A percentile compares a stretch with the other conserved stretches of the same genome.
These are phyloP conservation scores for Sebastes kiyomatsui DNA, from an alignment of 2,797 vertebrate genomes.

Conservation along the genomic window DNA sequence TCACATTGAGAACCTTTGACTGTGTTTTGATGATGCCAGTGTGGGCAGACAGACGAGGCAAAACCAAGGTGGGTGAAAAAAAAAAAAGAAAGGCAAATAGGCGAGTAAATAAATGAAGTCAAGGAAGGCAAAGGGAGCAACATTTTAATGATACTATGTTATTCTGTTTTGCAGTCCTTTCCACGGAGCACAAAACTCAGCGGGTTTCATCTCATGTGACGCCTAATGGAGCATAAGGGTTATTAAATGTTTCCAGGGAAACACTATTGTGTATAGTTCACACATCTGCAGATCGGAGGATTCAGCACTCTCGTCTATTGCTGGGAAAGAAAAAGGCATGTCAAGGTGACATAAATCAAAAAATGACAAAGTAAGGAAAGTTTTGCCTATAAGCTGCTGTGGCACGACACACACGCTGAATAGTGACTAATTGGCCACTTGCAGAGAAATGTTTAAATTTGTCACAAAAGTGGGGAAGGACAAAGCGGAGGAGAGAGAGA, in stretches of 20 bases:
- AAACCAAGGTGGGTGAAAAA: slow-evolving; percentile 54
- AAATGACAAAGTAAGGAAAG: slow-evolving; percentile 43
- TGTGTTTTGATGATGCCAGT: slow-evolving; percentile 74
- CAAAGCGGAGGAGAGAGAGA: slow-evolving; percentile 57
- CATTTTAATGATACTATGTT: slow-evolving; percentile 80
- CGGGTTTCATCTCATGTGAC: slow-evolving; percentile 77
- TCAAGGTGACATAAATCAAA: slow-evolving; percentile 72
- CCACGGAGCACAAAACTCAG: slow-evolving; percentile 50
- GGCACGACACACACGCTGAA: slow-evolving; percentile 50
- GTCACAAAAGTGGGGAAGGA: slow-evolving; percentile 60
- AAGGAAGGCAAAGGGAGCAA: slow-evolving; percentile 47
- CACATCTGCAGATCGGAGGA: slow-evolving; percentile 67
- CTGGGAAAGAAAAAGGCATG: slow-evolving; percentile 60
- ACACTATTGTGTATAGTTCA: slow-evolving; percentile 57
- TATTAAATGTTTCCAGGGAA: slow-evolving; percentile 77
- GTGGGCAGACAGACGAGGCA: slow-evolving; percentile 64
- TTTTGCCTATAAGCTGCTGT: slow-evolving; percentile 57
- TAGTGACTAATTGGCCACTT: slow-evolving; percentile 72
- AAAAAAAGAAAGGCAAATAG: slow-evolving; percentile 58
- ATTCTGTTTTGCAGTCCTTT: slow-evolving; percentile 65
- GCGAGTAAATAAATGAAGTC: slow-evolving; percentile 75
- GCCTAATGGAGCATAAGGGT: slow-evolving; percentile 80
- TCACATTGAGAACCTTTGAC: slow-evolving; percentile 64
- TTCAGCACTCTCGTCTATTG: slow-evolving; percentile 58
- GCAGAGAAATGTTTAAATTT: slow-evolving; percentile 65